These are phyloP conservation scores for Loris lydekkerianus DNA, from an alignment of 2,797 vertebrate species.

Conservation along the genomic window DNA sequence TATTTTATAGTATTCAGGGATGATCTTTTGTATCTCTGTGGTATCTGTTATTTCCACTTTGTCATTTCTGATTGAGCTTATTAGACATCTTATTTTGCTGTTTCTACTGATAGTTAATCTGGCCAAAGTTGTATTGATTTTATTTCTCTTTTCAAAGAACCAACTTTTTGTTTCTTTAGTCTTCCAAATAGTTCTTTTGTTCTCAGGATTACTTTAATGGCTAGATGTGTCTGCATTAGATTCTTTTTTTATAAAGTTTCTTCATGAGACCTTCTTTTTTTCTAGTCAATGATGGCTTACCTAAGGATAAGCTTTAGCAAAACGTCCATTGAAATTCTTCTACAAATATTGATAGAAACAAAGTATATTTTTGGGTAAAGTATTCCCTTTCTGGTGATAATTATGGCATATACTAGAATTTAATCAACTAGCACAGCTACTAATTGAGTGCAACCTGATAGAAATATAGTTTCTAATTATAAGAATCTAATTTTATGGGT, in stretches of 20 bases:
- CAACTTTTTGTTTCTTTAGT: too few relatives aligned
- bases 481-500: slow-evolving; percentile 4
- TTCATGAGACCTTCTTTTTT: neutral
- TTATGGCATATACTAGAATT: neutral
- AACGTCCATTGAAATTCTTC: slow-evolving; percentile 19
- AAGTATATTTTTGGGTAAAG: neutral
- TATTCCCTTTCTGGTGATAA: slow-evolving; percentile 23
- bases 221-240: neutral
- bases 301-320: neutral
- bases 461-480: neutral
- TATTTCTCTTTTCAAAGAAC: too few relatives aligned
- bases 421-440: slow-evolving; percentile 5
- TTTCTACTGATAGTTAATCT: too few relatives aligned
- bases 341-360: slow-evolving; percentile 13
- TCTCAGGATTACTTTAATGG: slow-evolving; percentile 17
- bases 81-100: too few relatives aligned
- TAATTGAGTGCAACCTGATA: neutral
- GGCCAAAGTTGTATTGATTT: too few relatives aligned
- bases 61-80: too few relatives aligned
- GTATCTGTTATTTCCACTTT: too few relatives aligned
- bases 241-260: neutral
- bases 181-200: too few relatives aligned
- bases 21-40: too few relatives aligned
- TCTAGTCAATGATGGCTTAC: neutral
- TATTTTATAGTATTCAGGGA: too few relatives aligned